A percentile compares a stretch with the other conserved stretches of the same genome.
phyloP scores from a whole-genome alignment of 2,113 vertebrate genomes.

The Gobiocypris rarus region DNA sequence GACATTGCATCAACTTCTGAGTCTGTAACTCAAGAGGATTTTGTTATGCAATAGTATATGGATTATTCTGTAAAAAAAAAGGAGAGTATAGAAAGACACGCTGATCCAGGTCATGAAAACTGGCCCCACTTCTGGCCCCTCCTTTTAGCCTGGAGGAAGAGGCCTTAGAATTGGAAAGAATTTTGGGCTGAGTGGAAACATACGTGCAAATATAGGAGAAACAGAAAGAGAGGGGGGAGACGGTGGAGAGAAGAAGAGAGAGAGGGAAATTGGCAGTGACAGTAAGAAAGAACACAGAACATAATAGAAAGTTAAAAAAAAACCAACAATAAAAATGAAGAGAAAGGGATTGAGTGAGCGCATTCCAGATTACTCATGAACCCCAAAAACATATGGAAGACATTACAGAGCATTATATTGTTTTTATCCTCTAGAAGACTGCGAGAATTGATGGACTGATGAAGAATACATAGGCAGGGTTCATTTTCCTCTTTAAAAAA shows the following conservation, averaged over 20 bases:
- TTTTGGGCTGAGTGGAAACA: conserved; percentile 75
- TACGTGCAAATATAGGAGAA: conserved; percentile 57
- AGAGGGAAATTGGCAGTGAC: conserved; percentile 12
- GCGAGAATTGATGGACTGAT: background rate
- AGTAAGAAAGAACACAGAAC: conserved; percentile 3
- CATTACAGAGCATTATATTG: conserved; percentile 40
- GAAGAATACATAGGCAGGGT: conserved; percentile 7
- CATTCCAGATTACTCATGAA: conserved; percentile 39
- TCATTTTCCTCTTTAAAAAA: conserved; percentile 19
- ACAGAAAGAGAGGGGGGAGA: background rate
- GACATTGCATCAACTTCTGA: background rate
- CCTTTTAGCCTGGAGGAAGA: conserved; percentile 59
- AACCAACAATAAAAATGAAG: background rate
- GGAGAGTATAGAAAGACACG: conserved; percentile 17
- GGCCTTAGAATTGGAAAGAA: conserved; percentile 62
- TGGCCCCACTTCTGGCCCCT: conserved; percentile 51
- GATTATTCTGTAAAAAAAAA: conserved; percentile 24
- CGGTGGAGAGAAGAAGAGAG: conserved; percentile 2
- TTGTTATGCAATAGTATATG: conserved; percentile 3
- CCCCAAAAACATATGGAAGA: conserved; percentile 41
- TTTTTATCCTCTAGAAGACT: conserved; percentile 11
- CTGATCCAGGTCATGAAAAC: conserved; percentile 50
- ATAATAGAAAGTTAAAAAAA: conserved; percentile 6
- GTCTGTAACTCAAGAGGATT: conserved; percentile 21
- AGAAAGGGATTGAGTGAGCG: conserved; percentile 4